These are phyloP conservation scores for Sinhomidia bicolor DNA, from an alignment of 2,888 invertebrate species.

Conservation along the genomic window DNA sequence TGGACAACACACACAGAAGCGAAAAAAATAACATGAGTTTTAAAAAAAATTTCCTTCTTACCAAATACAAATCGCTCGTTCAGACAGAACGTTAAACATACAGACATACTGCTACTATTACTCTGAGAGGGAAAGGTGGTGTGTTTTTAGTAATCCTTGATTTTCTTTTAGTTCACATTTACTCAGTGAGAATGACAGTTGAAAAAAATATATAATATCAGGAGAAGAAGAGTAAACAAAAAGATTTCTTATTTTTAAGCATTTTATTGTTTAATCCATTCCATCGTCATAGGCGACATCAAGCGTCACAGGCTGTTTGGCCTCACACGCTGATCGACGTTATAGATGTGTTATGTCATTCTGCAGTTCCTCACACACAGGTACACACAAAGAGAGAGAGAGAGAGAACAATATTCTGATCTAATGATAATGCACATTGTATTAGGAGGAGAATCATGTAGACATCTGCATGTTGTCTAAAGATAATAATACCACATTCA, in stretches of 20 bases:
- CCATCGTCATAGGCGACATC: slow-evolving; percentile 24
- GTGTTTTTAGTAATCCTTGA: background rate
- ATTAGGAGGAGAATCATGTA: slow-evolving; percentile 41
- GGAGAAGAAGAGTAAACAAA: background rate
- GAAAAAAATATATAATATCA: background rate
- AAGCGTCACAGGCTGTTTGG: slow-evolving; percentile 14
- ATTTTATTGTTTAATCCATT: background rate
- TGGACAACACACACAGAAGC: background rate
- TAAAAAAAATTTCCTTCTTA: background rate
- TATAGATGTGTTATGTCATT: slow-evolving; percentile 50
- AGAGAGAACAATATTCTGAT: slow-evolving; percentile 32
- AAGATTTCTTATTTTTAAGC: background rate
- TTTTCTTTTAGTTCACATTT: background rate
- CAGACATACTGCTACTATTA: background rate
- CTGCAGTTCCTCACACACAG: slow-evolving; percentile 13
- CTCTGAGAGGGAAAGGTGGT: background rate
- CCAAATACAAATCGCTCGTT: background rate
- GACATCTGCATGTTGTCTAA: slow-evolving; percentile 31
- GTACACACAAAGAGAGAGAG: too few species aligned
- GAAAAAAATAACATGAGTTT: background rate
- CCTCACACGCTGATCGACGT: slow-evolving; percentile 58
- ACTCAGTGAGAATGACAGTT: background rate
- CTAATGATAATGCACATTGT: slow-evolving; percentile 40
- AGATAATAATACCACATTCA: slow-evolving; percentile 60
- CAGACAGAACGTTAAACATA: background rate